Conservation (phyloP, 2,113 vertebrate species). For the Turnix velox region DNA sequence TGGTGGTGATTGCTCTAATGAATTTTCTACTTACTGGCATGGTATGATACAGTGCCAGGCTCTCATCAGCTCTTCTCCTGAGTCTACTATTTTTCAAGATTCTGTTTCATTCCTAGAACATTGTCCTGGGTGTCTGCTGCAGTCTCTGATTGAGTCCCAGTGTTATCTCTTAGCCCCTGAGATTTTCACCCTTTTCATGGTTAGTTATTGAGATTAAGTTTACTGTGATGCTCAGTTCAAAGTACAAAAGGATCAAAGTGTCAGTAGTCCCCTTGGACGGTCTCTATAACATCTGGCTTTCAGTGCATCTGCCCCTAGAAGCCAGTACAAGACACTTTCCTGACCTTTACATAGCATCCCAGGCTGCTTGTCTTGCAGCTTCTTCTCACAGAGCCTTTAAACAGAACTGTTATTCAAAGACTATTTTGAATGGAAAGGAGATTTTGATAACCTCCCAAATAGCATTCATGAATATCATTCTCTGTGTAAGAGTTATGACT, state of each 20-base stretch:
- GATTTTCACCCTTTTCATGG: neutral
- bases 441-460: neutral
- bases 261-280: neutral
- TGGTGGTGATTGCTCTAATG: neutral
- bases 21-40: neutral
- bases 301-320: neutral
- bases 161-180: neutral
- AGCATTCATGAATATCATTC: neutral
- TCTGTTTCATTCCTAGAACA: neutral
- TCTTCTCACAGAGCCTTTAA: neutral
- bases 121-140: neutral
- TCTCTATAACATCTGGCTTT: neutral
- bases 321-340: neutral
- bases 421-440: neutral
- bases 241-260: neutral
- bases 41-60: neutral
- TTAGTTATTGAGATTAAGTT: neutral
- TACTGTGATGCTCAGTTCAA: neutral
- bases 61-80: neutral
- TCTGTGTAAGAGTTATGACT: neutral
- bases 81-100: neutral
- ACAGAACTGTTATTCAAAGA: neutral
- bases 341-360: neutral
- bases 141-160: neutral
- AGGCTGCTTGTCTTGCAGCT: neutral